Evolutionary conservation across 2,888 invertebrate species (phyloP), one percentile per base, ranked within the genome.

Genomic region (Cryptophagus acutangulus): DNA sequence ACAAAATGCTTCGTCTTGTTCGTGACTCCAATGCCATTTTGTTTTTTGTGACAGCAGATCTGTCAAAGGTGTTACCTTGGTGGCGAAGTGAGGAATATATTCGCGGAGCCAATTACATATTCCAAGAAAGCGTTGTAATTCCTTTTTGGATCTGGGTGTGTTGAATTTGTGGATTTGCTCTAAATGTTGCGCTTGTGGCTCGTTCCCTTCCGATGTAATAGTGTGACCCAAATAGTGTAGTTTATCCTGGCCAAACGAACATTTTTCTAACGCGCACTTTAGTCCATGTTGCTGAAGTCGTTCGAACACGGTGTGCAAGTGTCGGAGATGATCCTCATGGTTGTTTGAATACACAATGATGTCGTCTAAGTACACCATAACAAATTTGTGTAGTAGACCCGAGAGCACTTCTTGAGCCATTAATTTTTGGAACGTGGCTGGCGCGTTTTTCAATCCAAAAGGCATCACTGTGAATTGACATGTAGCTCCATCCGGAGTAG

Each of bases 341-440:
- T 20, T n/a, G 6, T 20, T 20, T 6, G 24, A 20, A n/a, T 20
- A 20, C n/a, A n/a, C n/a, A 20, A 20, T 20, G 24, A 20, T 20
- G 24, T 20, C 24, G n/a, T 20, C 24, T n/a, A 20, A 36, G 35
- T 62, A 63, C 0, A 53, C 57, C 1, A 50, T 16, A 14, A 49
- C 48, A 30, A 40, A 52, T 1, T 48, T 12, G 4, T 45, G 38
- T 3, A 46, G 1, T 12, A 20, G 39, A 2, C 33, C 36, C 2
- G 29, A 24, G 3, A 49, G 17, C 9, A 48, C 39, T 2, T 42
- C 40, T 17, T 28, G 4, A 15, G 14, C 6, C 41, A 43, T 43
- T 1, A 46, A 17, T 13, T 14, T 25, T 14, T 48, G 48, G 28
- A 47, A 48, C 0, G 38, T 48, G 0, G 31, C 14, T 0, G 48